Base-by-base conservation (phyloP, 2,113 vertebrate genomes). In the Corythaixoides concolor region DNA sequence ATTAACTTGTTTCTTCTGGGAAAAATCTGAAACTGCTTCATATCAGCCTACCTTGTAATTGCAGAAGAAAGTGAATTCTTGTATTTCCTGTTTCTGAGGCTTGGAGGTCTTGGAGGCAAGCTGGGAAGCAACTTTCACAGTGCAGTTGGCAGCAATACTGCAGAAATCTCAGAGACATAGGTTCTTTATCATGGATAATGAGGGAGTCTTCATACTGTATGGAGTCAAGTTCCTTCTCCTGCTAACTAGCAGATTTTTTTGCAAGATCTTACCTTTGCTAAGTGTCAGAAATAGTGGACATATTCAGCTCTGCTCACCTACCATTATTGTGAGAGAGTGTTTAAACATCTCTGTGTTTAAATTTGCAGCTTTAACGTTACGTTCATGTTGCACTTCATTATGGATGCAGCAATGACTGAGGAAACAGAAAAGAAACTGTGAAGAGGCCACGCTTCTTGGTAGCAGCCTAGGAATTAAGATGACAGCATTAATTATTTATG, bases 401-500 rank as follows among this genome's bases (percentile, higher is more conserved):
- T 75, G 49, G 86, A 82, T 95, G 66, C 84, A 93, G 45, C 73
- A 85, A 58, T 69, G 63, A 76, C 62, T 85, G 80, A 85, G 37
- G 74, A 90, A 97, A 82, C 32, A 69, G 88, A 92, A 94, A 82
- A 17, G 32, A 91, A 93, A 76, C 58, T 50, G n/a, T 73, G 73
- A 91, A 92, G 89, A 93, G 45, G 69, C 62, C 66, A 72, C 0
- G 0, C 62, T 94, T 92, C 80, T 95, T 76, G 26, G 50, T 93
- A 91, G 69, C 73, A 91, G 86, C 69, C 66, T 91, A 90, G 86
- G 92, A 95, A 97, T 96, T 92, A 93, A 92, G 76, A 92, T 69
- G 86, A 85, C 66, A 92, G 11, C 53, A 82, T 97, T 96, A 87
- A 95, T 96, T 93, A 95, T 97, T 95, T 93, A 93, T 4, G 12